Conservation (phyloP, 2,113 vertebrate genomes). For the Rhizomys pruinosus region DNA sequence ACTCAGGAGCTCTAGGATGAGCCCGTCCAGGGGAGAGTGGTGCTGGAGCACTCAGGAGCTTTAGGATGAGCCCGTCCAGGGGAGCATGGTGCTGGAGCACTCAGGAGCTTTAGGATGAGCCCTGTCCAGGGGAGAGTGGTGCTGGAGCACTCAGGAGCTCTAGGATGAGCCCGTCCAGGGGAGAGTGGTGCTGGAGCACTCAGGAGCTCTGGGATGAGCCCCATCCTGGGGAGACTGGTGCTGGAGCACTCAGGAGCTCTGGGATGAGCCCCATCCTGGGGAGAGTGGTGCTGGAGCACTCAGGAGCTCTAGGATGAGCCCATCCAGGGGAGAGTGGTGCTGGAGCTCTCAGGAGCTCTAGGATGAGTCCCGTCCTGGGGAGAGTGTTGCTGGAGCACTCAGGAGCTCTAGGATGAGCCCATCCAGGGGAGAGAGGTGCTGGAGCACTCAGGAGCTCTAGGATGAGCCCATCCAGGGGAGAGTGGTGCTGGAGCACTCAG, state of each 20-base stretch:
- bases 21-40: not conserved
- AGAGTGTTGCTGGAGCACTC: not conserved
- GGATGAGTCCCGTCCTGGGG: not conserved
- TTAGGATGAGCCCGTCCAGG: too few species aligned
- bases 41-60: too few species aligned
- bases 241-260: too few species aligned
- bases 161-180: too few species aligned
- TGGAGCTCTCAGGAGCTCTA: too few species aligned
- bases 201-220: too few species aligned
- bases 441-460: too few species aligned
- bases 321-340: not conserved
- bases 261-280: too few species aligned
- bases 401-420: too few species aligned
- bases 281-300: not conserved
- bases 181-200: not conserved
- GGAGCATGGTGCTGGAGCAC: not conserved
- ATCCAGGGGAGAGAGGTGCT: not conserved
- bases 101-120: too few species aligned
- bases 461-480: not conserved
- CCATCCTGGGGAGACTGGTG: not conserved
- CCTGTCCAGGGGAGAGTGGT: not conserved
- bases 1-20: not conserved
- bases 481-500: not conserved
- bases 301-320: too few species aligned
- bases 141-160: too few species aligned